These are phyloP conservation scores for Sitta carolinensis DNA, from an alignment of 2,797 vertebrate genomes.

Conservation along the genomic window DNA sequence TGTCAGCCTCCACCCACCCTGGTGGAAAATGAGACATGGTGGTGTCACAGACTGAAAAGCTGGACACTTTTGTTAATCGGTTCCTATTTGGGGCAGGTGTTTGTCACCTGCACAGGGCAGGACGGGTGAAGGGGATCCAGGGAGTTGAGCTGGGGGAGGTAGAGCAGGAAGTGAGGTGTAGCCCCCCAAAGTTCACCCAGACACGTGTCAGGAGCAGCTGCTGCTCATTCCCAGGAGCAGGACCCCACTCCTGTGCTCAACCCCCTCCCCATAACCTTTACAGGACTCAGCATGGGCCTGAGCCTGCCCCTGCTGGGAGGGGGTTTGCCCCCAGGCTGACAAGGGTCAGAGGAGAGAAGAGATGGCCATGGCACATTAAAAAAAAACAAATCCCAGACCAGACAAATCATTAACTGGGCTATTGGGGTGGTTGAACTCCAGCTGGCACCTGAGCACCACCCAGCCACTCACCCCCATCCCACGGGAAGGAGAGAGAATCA, in stretches of 20 bases:
- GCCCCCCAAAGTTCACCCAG: background rate
- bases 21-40: accelerated
- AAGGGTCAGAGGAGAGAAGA: background rate
- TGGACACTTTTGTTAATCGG: background rate
- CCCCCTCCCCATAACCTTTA: background rate
- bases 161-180: background rate
- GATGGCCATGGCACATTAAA: background rate
- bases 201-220: background rate
- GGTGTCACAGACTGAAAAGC: background rate
- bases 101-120: background rate
- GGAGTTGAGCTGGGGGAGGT: background rate
- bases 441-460: background rate
- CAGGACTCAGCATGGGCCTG: background rate
- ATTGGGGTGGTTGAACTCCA: background rate
- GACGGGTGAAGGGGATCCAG: accelerated
- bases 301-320: background rate
- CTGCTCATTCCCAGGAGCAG: background rate
- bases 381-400: background rate
- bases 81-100: background rate
- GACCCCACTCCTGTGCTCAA: background rate
- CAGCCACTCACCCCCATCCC: background rate
- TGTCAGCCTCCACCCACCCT: no score
- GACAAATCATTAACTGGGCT: background rate
- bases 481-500: accelerated
- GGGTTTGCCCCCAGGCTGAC: background rate